These are phyloP conservation scores for Leptobrachium leishanense DNA, from an alignment of 2,113 vertebrate genomes.

Conservation along the genomic window DNA sequence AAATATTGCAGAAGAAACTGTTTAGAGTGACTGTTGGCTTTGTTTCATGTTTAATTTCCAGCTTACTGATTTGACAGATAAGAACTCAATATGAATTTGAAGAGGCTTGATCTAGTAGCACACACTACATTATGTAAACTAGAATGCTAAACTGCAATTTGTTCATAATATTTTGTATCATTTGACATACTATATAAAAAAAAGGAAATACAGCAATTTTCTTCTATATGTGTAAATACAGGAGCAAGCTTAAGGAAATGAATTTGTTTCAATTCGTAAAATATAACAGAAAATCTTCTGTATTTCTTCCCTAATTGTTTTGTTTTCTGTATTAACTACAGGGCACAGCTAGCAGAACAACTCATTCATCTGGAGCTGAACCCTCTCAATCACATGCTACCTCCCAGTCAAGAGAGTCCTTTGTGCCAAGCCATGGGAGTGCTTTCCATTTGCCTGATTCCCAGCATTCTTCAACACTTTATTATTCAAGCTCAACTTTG, in stretches of 20 bases:
- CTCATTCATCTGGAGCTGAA: conserved; percentile 76
- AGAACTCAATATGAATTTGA: background rate
- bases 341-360: conserved; percentile 81
- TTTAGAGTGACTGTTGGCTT: background rate
- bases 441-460: conserved; percentile 88
- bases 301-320: conserved; percentile 18
- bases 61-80: background rate
- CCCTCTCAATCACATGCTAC: conserved; percentile 68
- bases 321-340: conserved; percentile 56
- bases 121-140: background rate
- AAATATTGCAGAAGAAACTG: background rate
- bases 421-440: conserved; percentile 86
- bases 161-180: background rate
- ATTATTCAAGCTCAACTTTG: conserved; percentile 92
- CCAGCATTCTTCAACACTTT: conserved; percentile 73
- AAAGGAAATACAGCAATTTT: background rate
- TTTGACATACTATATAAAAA: background rate
- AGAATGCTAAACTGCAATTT: background rate
- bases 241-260: too few relatives aligned
- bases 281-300: background rate
- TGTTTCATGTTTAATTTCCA: background rate
- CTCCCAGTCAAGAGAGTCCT: conserved; percentile 77
- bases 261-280: background rate
- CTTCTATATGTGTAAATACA: background rate
- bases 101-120: background rate